Base-by-base conservation (phyloP, 2,113 vertebrate genomes). In the Mionectes macconnelli region DNA sequence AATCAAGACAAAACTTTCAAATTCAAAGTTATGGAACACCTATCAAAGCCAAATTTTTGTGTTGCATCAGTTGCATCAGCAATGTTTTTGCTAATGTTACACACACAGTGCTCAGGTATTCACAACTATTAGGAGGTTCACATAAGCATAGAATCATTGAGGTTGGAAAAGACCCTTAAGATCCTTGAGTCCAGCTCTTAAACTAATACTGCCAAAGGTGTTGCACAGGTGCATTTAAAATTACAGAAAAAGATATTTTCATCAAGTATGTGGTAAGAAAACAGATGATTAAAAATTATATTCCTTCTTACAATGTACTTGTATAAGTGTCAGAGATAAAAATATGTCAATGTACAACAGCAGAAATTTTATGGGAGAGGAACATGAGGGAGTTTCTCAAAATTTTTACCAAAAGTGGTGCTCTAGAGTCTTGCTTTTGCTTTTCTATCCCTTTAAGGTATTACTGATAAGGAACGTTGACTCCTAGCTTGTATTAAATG, bases 51-150 rank as follows among this genome's bases (percentile, higher is more conserved):
- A 52, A 28, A 35, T 44, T 76, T 60, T 53, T 81, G 7, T 68
- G 25, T 76, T 72, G 6, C 3, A 28, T 67, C 21, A 14, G 12
- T 89, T 60, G 9, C 10, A 52, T 59, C 12, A 37, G 13, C 4
- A 6, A 8, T 39, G 7, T 9, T 92, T 87, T 81, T 77, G 28
- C 3, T 52, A 33, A 39, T 21, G n/a, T 52, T 84, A 24, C 6
- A 23, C 6, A 8, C 23, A 11, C 0, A 0, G 13, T 60, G 10
- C 21, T 16, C 8, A 60, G 78, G 62, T 3, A 40, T 27, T 70
- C 31, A 42, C 8, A 14, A 64, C 5, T 23, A 8, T 68, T 56
- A 66, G 4, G 33, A 80, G 16, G 5, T 73, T 25, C 12, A 9
- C 15, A 59, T 35, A 63, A 40, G 28, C 4, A 4, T 2, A 53